phyloP scores from a whole-genome alignment of 2,797 vertebrate genomes.

The Sciurus carolinensis region DNA sequence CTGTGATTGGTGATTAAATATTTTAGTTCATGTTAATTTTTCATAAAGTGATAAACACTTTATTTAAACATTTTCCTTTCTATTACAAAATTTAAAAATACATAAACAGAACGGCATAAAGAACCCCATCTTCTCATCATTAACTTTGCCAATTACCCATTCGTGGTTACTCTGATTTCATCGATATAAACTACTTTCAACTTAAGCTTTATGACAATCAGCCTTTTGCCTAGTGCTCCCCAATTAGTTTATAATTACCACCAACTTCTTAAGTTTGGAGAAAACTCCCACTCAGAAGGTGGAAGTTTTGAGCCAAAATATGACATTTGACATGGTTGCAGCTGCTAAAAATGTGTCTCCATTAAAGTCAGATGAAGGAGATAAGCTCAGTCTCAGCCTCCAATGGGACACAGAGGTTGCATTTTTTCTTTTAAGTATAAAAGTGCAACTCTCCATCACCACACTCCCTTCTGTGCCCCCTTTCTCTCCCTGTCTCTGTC shows the following conservation, averaged over 20 bases:
- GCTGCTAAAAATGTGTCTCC: slow-evolving; percentile 90
- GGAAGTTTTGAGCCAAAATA: slow-evolving; percentile 83
- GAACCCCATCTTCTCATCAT: neutral
- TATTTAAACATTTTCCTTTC: slow-evolving; percentile 67
- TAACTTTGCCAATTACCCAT: neutral
- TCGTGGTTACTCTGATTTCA: slow-evolving; percentile 6
- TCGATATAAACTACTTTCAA: slow-evolving; percentile 50
- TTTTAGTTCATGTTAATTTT: slow-evolving; percentile 31
- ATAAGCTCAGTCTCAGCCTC: slow-evolving; percentile 83
- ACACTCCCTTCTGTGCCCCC: neutral
- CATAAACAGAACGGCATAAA: neutral
- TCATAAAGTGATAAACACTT: slow-evolving; percentile 54
- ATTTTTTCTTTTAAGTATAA: slow-evolving; percentile 82
- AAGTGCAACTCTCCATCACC: slow-evolving; percentile 77
- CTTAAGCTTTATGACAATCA: slow-evolving; percentile 1
- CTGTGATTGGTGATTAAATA: slow-evolving; percentile 51
- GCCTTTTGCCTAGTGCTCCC: slow-evolving; percentile 51
- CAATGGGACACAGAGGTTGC: slow-evolving; percentile 77
- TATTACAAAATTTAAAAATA: slow-evolving; percentile 19
- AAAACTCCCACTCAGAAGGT: slow-evolving; percentile 85
- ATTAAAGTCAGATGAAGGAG: slow-evolving; percentile 87
- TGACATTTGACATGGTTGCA: slow-evolving; percentile 88
- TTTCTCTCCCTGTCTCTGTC: neutral
- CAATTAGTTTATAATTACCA: slow-evolving; percentile 83
- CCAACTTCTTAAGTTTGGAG: slow-evolving; percentile 76